Evolutionary conservation across 2,888 invertebrate species (phyloP).

Genomic region (Melipona bicolor): DNA sequence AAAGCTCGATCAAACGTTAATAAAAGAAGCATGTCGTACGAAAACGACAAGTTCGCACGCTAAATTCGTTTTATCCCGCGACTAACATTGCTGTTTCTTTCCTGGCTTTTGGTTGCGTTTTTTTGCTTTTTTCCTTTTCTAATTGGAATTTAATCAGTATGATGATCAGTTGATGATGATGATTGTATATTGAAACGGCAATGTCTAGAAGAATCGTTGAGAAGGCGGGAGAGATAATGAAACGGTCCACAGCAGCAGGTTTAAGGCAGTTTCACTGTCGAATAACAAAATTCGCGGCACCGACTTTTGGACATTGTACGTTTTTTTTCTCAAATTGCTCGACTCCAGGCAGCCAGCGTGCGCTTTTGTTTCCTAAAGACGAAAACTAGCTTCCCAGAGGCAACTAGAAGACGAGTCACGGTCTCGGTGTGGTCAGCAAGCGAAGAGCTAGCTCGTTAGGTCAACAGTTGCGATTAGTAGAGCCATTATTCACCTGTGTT

Average conservation of each 20-base stretch:
- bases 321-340: background rate
- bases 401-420: constrained; percentile 68
- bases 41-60: background rate
- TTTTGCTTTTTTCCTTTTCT: background rate
- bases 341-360: constrained; percentile 26
- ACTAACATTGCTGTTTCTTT: background rate
- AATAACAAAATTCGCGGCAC: constrained; percentile 32
- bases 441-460: constrained; percentile 76
- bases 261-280: constrained; percentile 54
- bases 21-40: background rate
- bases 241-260: constrained; percentile 21
- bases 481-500: constrained; percentile 84
- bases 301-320: background rate
- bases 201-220: constrained; percentile 22
- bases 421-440: constrained; percentile 71
- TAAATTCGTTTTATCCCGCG: background rate
- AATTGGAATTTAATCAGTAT: background rate
- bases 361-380: constrained; percentile 52
- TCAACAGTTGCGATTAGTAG: constrained; percentile 81
- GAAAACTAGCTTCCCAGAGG: constrained; percentile 55
- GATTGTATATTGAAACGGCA: background rate
- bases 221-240: constrained; percentile 13
- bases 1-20: background rate
- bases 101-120: background rate
- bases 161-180: background rate